phyloP scores from a whole-genome alignment of 2,113 vertebrate species.

The Protomyctophum bolini region DNA sequence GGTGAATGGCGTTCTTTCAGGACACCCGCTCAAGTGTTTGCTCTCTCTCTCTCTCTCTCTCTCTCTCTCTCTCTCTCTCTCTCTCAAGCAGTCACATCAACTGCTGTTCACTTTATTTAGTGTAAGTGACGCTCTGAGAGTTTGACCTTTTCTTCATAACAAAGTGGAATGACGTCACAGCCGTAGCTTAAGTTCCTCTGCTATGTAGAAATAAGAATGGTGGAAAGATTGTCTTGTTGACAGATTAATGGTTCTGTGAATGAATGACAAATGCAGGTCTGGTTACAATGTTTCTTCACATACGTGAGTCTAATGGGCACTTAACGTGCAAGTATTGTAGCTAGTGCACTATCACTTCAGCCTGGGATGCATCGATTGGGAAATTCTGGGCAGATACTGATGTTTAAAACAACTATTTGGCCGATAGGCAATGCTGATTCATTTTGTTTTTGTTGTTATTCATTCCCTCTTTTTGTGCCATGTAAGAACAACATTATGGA shows the following conservation, averaged over 20 bases:
- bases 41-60: constrained; percentile 11
- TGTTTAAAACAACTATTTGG: too few species aligned
- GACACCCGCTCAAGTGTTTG: constrained; percentile 49
- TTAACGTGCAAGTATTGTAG: constrained; percentile 59
- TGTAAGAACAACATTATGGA: too few species aligned
- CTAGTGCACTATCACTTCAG: too few species aligned
- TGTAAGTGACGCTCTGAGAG: constrained; percentile 36
- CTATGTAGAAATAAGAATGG: too few species aligned
- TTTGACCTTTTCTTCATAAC: constrained; percentile 38
- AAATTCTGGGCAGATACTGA: too few species aligned
- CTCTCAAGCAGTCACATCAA: constrained; percentile 20
- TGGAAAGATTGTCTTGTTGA: constrained; percentile 69
- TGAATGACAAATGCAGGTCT: constrained; percentile 57
- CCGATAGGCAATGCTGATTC: too few species aligned
- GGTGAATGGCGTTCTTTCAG: constrained; percentile 37
- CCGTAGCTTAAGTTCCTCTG: constrained; percentile 45
- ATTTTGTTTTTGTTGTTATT: too few species aligned
- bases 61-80: constrained; percentile 33
- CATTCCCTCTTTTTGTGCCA: too few species aligned
- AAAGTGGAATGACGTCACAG: constrained; percentile 35
- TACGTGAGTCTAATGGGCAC: constrained; percentile 71
- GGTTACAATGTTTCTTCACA: background rate
- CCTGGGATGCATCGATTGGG: too few species aligned
- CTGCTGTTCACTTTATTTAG: constrained; percentile 32
- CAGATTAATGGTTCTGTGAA: constrained; percentile 77